These are phyloP conservation scores for Chalcosyrphus nemorum DNA, from an alignment of 2,888 invertebrate species.

Conservation along the genomic window DNA sequence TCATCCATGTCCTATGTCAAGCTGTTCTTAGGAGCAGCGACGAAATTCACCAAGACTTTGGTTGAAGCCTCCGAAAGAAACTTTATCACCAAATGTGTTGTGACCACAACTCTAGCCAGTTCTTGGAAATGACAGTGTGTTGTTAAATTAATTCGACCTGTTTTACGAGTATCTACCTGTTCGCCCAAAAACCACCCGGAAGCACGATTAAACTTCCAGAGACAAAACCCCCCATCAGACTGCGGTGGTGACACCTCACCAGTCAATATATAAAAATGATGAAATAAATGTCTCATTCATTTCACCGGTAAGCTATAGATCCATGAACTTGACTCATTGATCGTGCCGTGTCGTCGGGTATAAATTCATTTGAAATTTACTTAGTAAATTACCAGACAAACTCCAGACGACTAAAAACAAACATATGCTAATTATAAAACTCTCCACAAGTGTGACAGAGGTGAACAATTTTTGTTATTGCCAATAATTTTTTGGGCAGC, in stretches of 20 bases:
- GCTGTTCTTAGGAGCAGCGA: no score
- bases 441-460: background rate
- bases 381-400: conserved; percentile 23
- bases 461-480: conserved; percentile 13
- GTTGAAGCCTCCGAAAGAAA: no score
- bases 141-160: background rate
- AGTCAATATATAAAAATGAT: background rate
- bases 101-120: background rate
- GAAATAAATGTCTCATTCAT: background rate
- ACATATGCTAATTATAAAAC: conserved; percentile 23
- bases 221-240: background rate
- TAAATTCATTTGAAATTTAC: conserved; percentile 17
- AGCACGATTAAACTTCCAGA: background rate
- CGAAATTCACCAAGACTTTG: no score
- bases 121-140: background rate
- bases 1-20: no score
- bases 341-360: no score
- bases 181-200: conserved; percentile 1
- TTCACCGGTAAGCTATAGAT: background rate
- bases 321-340: conserved; percentile 46
- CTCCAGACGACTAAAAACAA: conserved; percentile 37
- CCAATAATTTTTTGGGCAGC: conserved; percentile 21
- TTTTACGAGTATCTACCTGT: conserved; percentile 8
- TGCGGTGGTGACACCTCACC: background rate
- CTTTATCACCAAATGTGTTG: no score